Evolutionary conservation across 64 coral and sea anemone genomes (phyloP), one percentile per base, ranked within the genome.

Genomic region (Acropora tenuis): DNA sequence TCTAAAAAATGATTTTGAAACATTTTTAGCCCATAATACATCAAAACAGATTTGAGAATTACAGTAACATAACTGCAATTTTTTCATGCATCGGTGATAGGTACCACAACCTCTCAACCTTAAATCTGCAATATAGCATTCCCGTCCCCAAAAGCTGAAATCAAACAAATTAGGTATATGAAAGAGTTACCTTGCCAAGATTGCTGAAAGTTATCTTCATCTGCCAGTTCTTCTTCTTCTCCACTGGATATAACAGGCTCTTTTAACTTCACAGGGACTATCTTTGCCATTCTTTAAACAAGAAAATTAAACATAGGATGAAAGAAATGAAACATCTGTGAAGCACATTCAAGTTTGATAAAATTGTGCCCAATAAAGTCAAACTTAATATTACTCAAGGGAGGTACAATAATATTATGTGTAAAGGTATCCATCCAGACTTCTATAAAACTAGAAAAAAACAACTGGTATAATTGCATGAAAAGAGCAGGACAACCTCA

Each of bases 191-290:
- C 82, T 85, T 85, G 82, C 82, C 82, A 85, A 48, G 65, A n/a
- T 69, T 59, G 82, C 65, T 69, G 82, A 18, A 48, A 85, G 47
- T 7, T 85, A 3, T 85, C 82, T n/a, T 85, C 82, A 1, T 82
- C 79, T 63, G 10, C 52, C 10, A 57, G 20, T 44, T 85, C 83
- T 17, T 92, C 91, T 57, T 92, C 91, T 11, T 92, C 91, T 72
- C 85, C 91, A 87, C 91, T 92, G 48, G 83, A 72, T 66, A 87
- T 86, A 10, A 92, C 66, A 74, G 80, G 80, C 71, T 92, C 90
- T 76, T 71, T 50, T 11, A 76, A 43, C 76, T 81, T 84, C 1
- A 92, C 63, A 18, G 74, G 83, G 3, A 92, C 83, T 79, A 92
- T 92, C 18, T 80, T 92, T 53, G 91, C 69, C 84, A 92, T 86